Evolutionary conservation across 1,140 invertebrate genomes (phyloP), one percentile per base, ranked within the genome.

Genomic region (Neotoxoptera formosana): DNA sequence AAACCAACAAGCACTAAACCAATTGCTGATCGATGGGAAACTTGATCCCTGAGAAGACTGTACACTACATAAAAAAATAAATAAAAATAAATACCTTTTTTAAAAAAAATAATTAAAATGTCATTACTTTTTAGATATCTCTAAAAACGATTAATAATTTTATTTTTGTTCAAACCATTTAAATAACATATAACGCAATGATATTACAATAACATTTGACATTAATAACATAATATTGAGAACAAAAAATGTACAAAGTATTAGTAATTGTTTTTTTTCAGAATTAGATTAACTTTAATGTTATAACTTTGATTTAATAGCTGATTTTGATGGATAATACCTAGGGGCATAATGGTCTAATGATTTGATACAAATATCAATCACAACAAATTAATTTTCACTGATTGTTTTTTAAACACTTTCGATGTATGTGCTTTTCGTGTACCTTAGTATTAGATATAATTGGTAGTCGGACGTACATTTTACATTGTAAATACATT

Each of bases 1-100:
- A 89, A 36, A 56, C 88, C 51, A 56, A 90, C 53, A 41, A 60
- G 30, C 56, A 90, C 45, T 90, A 67, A 90, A 8, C 36, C 36
- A 30, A 90, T 90, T 90, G 89, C 25, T 90, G 56, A 90, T 90
- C 56, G 53, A 90, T 67, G 36, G 36, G 36, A 90, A 47, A 67
- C 53, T 53, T 34, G 51, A 53, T 88, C 17, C n/a, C 0, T 3
- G 14, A 51, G 30, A 48, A 47, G 14, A n/a, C 3, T 67, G n/a
- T n/a, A 67, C 3, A 60, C 3, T 30, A 0, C 9, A 60, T 60
- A 60, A 67, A 25, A 67, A 67, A 67, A n/a, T n/a, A 67, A 67
- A 60, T 60, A 8, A 60, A 60, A 30, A 30, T 30, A 60, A 60
- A 60, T 67, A 30, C 60, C 25, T 67, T 60, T n/a, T 67, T 67